Percentiles rank a stretch among this genome's conserved stretches.
Evolutionary conservation across 2,888 invertebrate genomes (phyloP).

Genomic region (Mythimna impura): DNA sequence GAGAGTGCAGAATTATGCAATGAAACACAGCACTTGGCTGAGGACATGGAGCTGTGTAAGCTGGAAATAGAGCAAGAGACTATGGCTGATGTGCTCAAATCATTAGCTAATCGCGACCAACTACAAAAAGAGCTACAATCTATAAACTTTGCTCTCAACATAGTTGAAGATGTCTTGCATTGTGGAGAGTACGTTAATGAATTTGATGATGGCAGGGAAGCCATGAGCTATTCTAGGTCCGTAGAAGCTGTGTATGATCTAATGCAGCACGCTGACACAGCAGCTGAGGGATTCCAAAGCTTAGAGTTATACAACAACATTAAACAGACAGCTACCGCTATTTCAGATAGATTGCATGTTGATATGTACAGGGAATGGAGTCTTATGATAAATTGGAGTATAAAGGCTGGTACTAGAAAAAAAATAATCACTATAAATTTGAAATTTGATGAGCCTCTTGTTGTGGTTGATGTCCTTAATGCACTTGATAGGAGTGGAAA

Average conservation of each 20-base stretch:
- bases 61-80: constrained; percentile 91
- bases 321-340: constrained; percentile 82
- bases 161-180: constrained; percentile 80
- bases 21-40: constrained; percentile 84
- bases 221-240: constrained; percentile 82
- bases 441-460: constrained; percentile 74
- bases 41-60: constrained; percentile 90
- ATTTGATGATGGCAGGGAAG: constrained; percentile 78
- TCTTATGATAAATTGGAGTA: constrained; percentile 84
- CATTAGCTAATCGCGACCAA: constrained; percentile 91
- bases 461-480: constrained; percentile 78
- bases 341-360: constrained; percentile 84
- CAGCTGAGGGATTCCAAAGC: constrained; percentile 86
- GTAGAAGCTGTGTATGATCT: constrained; percentile 88
- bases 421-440: constrained; percentile 79
- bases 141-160: constrained; percentile 89
- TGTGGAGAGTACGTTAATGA: constrained; percentile 81
- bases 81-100: constrained; percentile 91
- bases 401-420: constrained; percentile 71
- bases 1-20: constrained; percentile 83
- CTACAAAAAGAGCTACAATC: constrained; percentile 90
- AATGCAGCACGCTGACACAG: constrained; percentile 82
- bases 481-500: constrained; percentile 84
- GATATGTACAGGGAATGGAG: constrained; percentile 88
- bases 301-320: constrained; percentile 89